phyloP scores from a whole-genome alignment of 2,797 vertebrate genomes.

The Typhlichthys subterraneus region DNA sequence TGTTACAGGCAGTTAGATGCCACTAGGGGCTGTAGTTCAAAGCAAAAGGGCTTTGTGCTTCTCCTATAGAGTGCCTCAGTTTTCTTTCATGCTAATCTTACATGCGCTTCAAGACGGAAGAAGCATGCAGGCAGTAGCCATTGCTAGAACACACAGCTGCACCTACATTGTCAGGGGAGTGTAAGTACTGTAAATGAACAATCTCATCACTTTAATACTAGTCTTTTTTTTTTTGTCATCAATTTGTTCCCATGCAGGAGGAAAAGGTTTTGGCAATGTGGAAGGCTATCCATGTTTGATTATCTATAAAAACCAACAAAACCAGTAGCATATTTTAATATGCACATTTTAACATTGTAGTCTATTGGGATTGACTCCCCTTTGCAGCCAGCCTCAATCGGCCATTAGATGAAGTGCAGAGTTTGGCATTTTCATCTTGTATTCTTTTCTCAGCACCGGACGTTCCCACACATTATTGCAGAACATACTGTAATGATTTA shows the following conservation, averaged over 20 bases:
- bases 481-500: too few relatives aligned
- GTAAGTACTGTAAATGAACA: constrained; percentile 10
- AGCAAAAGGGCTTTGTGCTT: constrained; percentile 63
- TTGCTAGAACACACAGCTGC: neutral
- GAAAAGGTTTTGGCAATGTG: neutral
- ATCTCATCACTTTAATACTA: constrained; percentile 11
- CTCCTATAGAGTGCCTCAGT: constrained; percentile 44
- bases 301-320: too few relatives aligned
- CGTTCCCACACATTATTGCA: too few relatives aligned
- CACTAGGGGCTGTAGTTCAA: constrained; percentile 49
- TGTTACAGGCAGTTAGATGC: constrained; percentile 50
- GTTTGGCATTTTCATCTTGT: too few relatives aligned
- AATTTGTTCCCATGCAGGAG: constrained; percentile 6
- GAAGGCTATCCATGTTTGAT: constrained; percentile 1
- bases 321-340: too few relatives aligned
- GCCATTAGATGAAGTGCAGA: too few relatives aligned
- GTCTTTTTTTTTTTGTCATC: neutral
- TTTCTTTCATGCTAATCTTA: constrained; percentile 63
- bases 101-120: constrained; percentile 30
- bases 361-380: too few relatives aligned
- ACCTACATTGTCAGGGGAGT: neutral
- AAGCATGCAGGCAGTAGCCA: constrained; percentile 29
- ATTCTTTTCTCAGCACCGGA: too few relatives aligned
- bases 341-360: too few relatives aligned
- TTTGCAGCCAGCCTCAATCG: too few relatives aligned